phyloP scores from a whole-genome alignment of 2,797 vertebrate genomes.

The Epinephelus awoara region DNA sequence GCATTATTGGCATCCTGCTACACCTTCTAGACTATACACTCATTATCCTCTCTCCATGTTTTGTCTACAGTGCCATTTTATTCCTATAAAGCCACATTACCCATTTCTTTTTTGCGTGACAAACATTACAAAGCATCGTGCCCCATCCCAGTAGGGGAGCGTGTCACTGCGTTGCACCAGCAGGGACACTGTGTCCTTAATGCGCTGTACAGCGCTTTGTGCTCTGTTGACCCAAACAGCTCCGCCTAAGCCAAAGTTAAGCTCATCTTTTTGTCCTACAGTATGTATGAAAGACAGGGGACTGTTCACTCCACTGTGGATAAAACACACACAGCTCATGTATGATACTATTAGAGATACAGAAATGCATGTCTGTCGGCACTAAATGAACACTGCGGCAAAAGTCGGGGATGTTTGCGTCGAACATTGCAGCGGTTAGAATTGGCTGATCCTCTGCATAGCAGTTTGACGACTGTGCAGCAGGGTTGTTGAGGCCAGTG shows the following conservation, averaged over 20 bases:
- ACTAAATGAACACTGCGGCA: neutral
- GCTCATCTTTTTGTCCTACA: conserved; percentile 63
- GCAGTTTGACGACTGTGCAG: conserved; percentile 59
- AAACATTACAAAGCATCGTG: conserved; percentile 23
- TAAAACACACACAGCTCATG: neutral
- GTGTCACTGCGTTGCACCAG: conserved; percentile 32
- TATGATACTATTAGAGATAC: conserved; percentile 25
- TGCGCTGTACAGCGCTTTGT: conserved; percentile 52
- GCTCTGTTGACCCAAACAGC: conserved; percentile 63
- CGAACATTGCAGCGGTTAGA: conserved; percentile 33
- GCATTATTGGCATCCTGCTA: neutral
- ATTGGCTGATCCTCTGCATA: conserved; percentile 66
- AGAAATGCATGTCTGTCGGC: neutral
- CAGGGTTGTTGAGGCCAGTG: conserved; percentile 75
- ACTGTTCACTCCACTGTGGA: neutral
- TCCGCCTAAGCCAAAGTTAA: conserved; percentile 62
- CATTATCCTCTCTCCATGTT: neutral
- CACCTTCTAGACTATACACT: neutral
- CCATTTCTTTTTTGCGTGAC: conserved; percentile 22
- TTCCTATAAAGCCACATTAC: conserved; percentile 23
- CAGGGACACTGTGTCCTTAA: conserved; percentile 67
- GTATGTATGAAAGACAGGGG: conserved; percentile 37
- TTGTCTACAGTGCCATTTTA: conserved; percentile 9
- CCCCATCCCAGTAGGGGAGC: conserved; percentile 32
- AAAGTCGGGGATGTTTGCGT: conserved; percentile 15